A percentile compares a stretch with the other conserved stretches of the same genome.
phyloP scores from a whole-genome alignment of 2,888 invertebrate genomes.

The Tipula lateralis region DNA sequence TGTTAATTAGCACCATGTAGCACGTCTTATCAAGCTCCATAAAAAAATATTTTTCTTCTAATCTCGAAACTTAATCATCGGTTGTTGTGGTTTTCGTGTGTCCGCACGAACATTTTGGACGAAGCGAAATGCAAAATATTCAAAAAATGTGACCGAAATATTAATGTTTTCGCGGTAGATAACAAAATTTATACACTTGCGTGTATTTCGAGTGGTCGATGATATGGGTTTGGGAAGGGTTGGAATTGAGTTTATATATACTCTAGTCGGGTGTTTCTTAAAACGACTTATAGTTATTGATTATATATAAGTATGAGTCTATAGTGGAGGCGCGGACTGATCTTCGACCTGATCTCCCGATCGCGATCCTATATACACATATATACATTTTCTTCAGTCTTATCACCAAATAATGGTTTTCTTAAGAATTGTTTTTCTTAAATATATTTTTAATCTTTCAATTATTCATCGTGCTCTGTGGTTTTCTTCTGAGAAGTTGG shows the following conservation, averaged over 20 bases:
- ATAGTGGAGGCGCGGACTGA: not conserved
- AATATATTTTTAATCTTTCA: not conserved
- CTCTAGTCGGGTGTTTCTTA: not conserved
- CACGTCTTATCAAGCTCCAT: not conserved
- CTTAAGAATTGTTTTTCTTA: not conserved
- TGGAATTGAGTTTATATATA: not conserved
- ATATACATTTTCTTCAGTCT: not conserved
- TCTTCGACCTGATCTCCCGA: not conserved
- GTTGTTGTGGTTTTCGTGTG: conserved; percentile 1
- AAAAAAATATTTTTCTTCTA: not conserved
- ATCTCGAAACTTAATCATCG: conserved; percentile 8
- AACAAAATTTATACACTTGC: not conserved
- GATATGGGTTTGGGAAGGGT: not conserved
- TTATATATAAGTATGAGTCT: no score
- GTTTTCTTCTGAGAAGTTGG: not conserved
- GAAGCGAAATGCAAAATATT: not conserved
- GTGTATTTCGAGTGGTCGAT: not conserved
- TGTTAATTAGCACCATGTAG: not conserved
- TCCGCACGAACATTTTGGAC: not conserved
- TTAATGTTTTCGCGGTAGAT: conserved; percentile 5
- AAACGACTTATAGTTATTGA: no score
- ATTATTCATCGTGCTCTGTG: not conserved
- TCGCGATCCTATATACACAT: not conserved
- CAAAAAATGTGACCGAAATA: not conserved
- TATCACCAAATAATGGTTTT: not conserved